Base-by-base conservation (phyloP, 1,140 invertebrate genomes). In the Zelostemma sp. region DNA sequence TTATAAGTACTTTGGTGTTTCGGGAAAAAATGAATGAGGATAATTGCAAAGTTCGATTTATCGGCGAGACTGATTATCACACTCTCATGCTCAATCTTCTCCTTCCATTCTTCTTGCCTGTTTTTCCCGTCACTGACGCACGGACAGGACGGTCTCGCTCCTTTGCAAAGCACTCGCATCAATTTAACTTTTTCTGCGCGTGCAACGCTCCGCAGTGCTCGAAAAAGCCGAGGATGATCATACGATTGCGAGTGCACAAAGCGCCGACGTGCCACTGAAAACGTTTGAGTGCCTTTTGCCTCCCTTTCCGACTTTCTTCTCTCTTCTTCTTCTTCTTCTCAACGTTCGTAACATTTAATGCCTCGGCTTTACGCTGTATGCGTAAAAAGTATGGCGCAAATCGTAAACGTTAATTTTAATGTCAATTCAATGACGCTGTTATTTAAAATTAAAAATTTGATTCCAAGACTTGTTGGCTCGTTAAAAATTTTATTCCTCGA, bases 191-290 rank as follows among this genome's bases (percentile, higher is more conserved):
- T 76, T 80, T 82, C 72, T 77, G 59, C 40, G 51, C 16, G 49
- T 70, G 64, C 67, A 63, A 62, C 62, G 68, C 68, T 53, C 71
- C 68, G 65, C 68, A 56, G 60, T 68, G 66, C 58, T 67, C 66
- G 64, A 80, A 82, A 80, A 80, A 78, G 75, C 47, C 56, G 69
- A 66, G 76, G 70, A 80, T 76, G 80, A 83, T 83, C 80, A 78
- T 80, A 79, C 74, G 81, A 84, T 82, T 81, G 79, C 79, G 78
- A 73, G 72, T 66, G 75, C 74, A 78, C 80, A 83, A 83, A 81
- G 80, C 67, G 80, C 81, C 80, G 80, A 81, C 81, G 72, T 73
- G 77, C 76, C 72, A 73, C 73, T 81, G 79, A 74, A 81, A 81
- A 80, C 71, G 73, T 70, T 78, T 70, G 60, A 70, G 74, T 74